phyloP scores from a whole-genome alignment of 2,113 vertebrate species.

The Nipponia nippon region DNA sequence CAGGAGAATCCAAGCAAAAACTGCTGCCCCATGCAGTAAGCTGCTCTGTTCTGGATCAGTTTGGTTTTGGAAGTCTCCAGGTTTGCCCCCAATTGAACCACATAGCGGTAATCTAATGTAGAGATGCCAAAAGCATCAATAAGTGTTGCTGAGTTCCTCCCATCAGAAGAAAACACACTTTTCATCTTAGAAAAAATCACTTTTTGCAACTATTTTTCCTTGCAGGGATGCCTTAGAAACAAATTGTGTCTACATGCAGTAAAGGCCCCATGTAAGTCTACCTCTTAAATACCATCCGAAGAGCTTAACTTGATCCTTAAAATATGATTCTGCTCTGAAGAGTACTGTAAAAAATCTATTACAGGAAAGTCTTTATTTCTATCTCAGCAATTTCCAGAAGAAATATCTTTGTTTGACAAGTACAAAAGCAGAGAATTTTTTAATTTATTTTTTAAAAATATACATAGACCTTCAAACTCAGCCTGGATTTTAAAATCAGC shows the following conservation, averaged over 20 bases:
- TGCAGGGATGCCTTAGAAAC: not conserved
- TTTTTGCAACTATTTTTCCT: not conserved
- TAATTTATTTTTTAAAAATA: not conserved
- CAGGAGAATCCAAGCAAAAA: not conserved
- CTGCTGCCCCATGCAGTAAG: not conserved
- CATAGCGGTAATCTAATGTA: not conserved
- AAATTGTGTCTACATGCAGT: not conserved
- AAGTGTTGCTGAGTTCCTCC: not conserved
- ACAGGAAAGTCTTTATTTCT: not conserved
- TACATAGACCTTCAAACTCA: not conserved
- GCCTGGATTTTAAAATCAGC: not conserved
- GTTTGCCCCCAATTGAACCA: not conserved
- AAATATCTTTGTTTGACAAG: not conserved
- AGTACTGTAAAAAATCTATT: not conserved
- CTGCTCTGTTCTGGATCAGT: not conserved
- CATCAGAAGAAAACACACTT: not conserved
- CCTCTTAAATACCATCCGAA: not conserved
- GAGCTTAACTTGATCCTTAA: not conserved
- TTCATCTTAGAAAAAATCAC: not conserved
- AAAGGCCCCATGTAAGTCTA: not conserved
- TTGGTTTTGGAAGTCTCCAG: not conserved
- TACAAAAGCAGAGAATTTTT: not conserved
- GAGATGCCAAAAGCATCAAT: not conserved
- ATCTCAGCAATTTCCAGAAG: not conserved
- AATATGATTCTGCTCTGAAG: not conserved